Evolutionary conservation across 2,797 vertebrate genomes (phyloP), one percentile per base, ranked within the genome.

Genomic region (Megalops cyprinoides): DNA sequence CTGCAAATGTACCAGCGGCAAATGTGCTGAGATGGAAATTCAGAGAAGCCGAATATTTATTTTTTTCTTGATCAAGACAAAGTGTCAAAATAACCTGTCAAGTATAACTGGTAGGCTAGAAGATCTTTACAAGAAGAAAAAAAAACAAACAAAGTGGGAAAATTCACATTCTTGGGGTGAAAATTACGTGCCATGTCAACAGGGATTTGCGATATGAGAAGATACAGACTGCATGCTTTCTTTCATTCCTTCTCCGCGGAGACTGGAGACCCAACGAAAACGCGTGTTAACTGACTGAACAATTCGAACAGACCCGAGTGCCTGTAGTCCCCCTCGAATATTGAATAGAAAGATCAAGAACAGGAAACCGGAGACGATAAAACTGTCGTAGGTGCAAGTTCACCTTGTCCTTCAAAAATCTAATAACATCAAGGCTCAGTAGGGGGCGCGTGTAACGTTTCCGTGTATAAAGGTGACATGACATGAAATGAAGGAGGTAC

Each of bases 241-340:
- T 84, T 77, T 81, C 75, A 79, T 76, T 82, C 77, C 83, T 81
- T 78, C n/a, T n/a, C n/a, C n/a, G n/a, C n/a, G 81, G 81, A 85
- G 84, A 81, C 82, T 82, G 67, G 75, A 73, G 85, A 78, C 46
- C 55, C n/a, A 28, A 37, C 78, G 83, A 82, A 88, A 88, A 85
- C 80, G 84, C 51, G 20, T 53, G 14, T 53, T 4, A 53, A 53
- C 15, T 14, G 15, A 25, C 55, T 25, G 23, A 58, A n/a, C 55
- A 58, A 58, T 58, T 58, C n/a, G n/a, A n/a, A n/a, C n/a, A n/a
- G n/a, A n/a, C n/a, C n/a, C n/a, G n/a, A n/a, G n/a, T n/a, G n/a
- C n/a, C n/a, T n/a, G n/a, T n/a, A n/a, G n/a, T n/a, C n/a, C n/a
- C n/a, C n/a, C n/a, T n/a, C n/a, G n/a, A n/a, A n/a, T n/a, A n/a